A percentile compares a stretch with the other conserved stretches of the same genome.
phyloP scores from a whole-genome alignment of 2,797 vertebrate genomes.

The Cirrhinus mrigala region DNA sequence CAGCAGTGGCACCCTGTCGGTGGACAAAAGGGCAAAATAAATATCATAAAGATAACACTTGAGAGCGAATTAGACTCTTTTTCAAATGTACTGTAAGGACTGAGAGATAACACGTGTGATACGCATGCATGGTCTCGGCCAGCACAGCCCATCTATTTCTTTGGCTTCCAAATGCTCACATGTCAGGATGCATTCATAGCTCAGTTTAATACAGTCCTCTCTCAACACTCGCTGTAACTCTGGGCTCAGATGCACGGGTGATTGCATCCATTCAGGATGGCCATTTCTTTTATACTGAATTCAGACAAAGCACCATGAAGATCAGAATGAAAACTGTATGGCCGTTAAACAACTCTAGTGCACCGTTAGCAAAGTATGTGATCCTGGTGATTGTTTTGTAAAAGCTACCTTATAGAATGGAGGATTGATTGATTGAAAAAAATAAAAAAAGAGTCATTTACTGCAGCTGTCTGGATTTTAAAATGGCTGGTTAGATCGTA shows the following conservation, averaged over 20 bases:
- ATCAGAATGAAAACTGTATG: conserved; percentile 7
- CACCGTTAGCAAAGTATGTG: background rate
- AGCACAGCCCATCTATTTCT: conserved; percentile 30
- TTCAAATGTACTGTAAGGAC: background rate
- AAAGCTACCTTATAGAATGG: background rate
- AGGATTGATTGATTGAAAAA: background rate
- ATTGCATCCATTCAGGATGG: conserved; percentile 51
- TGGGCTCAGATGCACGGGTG: conserved; percentile 56
- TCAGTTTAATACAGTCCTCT: conserved; percentile 48
- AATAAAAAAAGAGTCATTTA: background rate
- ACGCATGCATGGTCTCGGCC: background rate
- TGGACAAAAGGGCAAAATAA: conserved; percentile 3
- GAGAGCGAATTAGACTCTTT: conserved; percentile 17
- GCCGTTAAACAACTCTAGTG: background rate
- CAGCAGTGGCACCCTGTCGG: background rate
- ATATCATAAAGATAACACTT: background rate
- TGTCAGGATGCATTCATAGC: conserved; percentile 52
- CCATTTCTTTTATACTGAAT: conserved; percentile 46
- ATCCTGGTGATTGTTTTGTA: background rate
- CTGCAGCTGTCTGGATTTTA: background rate
- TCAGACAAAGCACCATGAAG: conserved; percentile 27
- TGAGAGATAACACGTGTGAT: conserved; percentile 23
- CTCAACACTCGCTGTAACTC: conserved; percentile 36
- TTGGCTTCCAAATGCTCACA: conserved; percentile 27
- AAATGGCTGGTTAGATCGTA: background rate